Evolutionary conservation across 2,797 vertebrate genomes (phyloP).

Genomic region (Balearica regulorum): DNA sequence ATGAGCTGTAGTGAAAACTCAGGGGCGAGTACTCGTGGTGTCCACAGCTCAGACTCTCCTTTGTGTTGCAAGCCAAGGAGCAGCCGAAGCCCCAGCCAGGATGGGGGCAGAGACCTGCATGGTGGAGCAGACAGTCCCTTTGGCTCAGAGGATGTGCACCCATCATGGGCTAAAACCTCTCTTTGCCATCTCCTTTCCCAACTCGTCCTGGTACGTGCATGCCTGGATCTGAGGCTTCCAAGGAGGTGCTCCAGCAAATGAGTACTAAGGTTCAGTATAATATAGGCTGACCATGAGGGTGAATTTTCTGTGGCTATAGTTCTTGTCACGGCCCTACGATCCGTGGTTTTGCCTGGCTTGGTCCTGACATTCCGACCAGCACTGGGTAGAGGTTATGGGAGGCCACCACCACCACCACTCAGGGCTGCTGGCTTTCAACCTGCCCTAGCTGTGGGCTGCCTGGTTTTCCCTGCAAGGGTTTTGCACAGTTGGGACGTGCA

Average conservation of each 20-base stretch:
- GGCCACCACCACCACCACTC: not conserved
- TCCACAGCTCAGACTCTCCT: not conserved
- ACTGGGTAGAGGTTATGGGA: not conserved
- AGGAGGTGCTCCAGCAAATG: not conserved
- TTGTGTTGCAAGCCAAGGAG: not conserved
- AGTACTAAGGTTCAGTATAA: not conserved
- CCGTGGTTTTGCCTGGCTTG: not conserved
- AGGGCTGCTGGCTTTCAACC: not conserved
- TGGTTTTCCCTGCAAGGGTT: not conserved
- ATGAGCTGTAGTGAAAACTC: not conserved
- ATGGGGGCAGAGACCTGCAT: not conserved
- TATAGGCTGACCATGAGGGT: not conserved
- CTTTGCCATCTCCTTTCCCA: not conserved
- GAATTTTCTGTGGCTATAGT: not conserved
- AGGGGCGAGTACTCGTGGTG: accelerated
- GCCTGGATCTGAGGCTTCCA: not conserved
- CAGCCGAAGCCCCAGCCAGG: not conserved
- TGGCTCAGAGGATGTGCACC: not conserved
- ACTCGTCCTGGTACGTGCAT: accelerated
- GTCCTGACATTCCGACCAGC: accelerated
- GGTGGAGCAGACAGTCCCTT: not conserved
- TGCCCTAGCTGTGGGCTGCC: not conserved
- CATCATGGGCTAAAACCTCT: not conserved
- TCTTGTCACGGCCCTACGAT: not conserved
- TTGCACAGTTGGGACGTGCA: not conserved